Evolutionary conservation across 2,888 invertebrate genomes (phyloP).

Genomic region (Girardia tigrina): DNA sequence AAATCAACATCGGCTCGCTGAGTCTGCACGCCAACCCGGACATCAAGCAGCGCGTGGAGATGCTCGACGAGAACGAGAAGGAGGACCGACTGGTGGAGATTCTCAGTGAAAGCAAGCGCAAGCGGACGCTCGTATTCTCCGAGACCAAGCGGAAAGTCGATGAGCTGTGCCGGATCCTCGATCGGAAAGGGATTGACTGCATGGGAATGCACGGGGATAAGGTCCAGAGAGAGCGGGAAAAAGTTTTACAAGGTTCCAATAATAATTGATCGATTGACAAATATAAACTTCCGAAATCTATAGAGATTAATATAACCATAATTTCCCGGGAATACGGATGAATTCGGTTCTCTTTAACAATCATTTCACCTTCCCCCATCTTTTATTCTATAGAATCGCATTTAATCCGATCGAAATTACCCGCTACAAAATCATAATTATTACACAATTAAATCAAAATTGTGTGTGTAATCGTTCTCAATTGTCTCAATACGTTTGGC

Average conservation of each 20-base stretch:
- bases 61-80: conserved; percentile 46
- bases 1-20: conserved; percentile 88
- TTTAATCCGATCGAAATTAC: too few relatives aligned
- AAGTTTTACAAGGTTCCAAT: conserved; percentile 61
- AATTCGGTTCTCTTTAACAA: too few relatives aligned
- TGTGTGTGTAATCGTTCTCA: too few relatives aligned
- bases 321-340: too few relatives aligned
- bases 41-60: conserved; percentile 84
- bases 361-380: too few relatives aligned
- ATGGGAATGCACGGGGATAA: conserved; percentile 80
- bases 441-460: too few relatives aligned
- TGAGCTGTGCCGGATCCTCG: conserved; percentile 66
- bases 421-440: too few relatives aligned
- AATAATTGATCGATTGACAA: too few relatives aligned
- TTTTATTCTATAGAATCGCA: too few relatives aligned
- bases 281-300: too few relatives aligned
- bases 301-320: too few relatives aligned
- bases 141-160: conserved; percentile 93
- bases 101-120: conserved; percentile 61
- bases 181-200: conserved; percentile 63
- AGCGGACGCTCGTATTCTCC: conserved; percentile 90
- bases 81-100: conserved; percentile 32
- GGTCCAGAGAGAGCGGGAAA: conserved; percentile 80
- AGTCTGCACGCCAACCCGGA: conserved; percentile 86
- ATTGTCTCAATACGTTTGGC: too few relatives aligned